Evolutionary conservation across 2,113 vertebrate genomes (phyloP).

Genomic region (Ciconia stormi): DNA sequence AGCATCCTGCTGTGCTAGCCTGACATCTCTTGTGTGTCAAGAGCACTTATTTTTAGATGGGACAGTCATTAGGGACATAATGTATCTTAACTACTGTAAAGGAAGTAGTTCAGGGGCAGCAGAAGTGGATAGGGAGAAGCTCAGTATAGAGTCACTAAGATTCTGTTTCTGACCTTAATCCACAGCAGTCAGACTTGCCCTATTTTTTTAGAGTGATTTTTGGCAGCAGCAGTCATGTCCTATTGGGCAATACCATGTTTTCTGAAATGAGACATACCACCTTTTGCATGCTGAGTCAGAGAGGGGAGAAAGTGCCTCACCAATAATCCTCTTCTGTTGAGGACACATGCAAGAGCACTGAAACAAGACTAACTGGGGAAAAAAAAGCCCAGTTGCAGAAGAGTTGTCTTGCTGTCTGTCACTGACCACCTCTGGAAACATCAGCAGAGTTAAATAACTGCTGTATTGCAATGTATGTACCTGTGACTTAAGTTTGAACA

Average conservation of each 20-base stretch:
- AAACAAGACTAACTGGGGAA: background rate
- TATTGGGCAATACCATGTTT: background rate
- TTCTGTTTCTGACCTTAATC: slow-evolving; percentile 19
- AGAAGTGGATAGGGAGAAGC: background rate
- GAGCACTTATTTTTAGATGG: slow-evolving; percentile 67
- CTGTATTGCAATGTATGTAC: background rate
- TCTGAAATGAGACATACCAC: background rate
- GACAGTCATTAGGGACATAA: slow-evolving; percentile 28
- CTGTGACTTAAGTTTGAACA: background rate
- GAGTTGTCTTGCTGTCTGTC: background rate
- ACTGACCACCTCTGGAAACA: background rate
- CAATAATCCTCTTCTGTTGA: background rate
- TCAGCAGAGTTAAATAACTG: background rate
- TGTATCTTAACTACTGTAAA: slow-evolving; percentile 15
- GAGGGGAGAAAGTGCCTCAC: background rate
- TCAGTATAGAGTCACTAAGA: background rate
- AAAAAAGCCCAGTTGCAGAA: background rate
- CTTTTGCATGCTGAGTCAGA: background rate
- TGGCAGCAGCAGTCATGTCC: background rate
- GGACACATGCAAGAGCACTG: background rate
- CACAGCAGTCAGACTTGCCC: background rate
- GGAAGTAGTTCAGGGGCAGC: background rate
- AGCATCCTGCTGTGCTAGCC: slow-evolving; percentile 45
- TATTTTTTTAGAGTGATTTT: background rate
- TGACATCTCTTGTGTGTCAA: slow-evolving; percentile 53